Base-by-base conservation (phyloP, 2,113 vertebrate genomes). In the Thymallus thymallus region DNA sequence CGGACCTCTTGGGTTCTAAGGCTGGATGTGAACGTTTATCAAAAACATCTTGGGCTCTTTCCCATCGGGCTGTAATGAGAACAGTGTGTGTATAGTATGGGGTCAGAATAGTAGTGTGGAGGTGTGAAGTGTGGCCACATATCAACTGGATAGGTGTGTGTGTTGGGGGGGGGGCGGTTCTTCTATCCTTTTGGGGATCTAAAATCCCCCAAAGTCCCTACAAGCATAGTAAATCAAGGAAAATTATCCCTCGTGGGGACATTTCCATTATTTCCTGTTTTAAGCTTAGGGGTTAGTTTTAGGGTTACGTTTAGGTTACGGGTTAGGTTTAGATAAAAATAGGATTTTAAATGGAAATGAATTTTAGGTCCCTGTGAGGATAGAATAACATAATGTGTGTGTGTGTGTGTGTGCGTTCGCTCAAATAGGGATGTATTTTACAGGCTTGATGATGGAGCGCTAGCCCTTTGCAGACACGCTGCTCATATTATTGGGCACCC, bases 401-500 rank as follows among this genome's bases (percentile, higher is more conserved):
- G 72, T 73, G 77, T 29, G 46, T 68, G 20, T 72, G 76, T 46
- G 55, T 75, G 24, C 30, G 41, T 14, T 5, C 16, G 58, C 9
- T 69, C 18, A 9, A 80, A 26, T 55, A 45, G 70, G 71, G 4
- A 75, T 74, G 68, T 77, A 75, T 84, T 85, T 82, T 82, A 82
- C 76, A 6, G 82, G 67, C 66, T 68, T 48, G 76, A 73, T 82
- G 88, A 87, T 88, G 84, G 87, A 85, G 82, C 75, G 66, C 82
- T 30, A 84, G 85, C 79, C 79, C 82, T 87, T 84, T 85, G 88
- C 80, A 85, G 86, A 87, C 88, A 85, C 82, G 87, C 85, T 86
- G 84, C 82, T 68, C 81, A 85, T 84, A 88, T 89, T 91, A 90
- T 87, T 84, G 85, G 82, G 80, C 80, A n/a, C n/a, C n/a, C 88